A percentile compares a stretch with the other conserved stretches of the same genome.
Conservation (phyloP, 2,888 invertebrate species). For the Spisula solida region DNA sequence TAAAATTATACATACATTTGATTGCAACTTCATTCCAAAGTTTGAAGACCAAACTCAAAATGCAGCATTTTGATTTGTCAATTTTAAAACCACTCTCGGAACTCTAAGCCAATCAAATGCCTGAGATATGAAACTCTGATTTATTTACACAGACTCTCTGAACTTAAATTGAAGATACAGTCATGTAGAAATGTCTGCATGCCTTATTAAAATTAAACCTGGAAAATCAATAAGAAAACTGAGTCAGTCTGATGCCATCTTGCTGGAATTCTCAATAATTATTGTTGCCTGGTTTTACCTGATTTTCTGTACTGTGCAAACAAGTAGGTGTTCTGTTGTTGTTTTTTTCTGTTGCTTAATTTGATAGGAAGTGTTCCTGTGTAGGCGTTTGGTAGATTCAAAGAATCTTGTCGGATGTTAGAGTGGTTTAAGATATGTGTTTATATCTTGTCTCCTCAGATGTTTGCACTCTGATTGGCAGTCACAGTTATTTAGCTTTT, state of each 20-base stretch:
- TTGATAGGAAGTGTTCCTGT: not conserved
- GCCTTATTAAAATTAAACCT: conserved; percentile 1
- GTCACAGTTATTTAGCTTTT: no score
- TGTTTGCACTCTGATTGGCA: not conserved
- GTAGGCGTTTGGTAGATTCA: not conserved
- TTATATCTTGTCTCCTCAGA: not conserved
- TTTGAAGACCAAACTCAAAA: no score
- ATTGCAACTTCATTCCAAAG: no score
- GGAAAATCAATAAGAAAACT: conserved; percentile 21
- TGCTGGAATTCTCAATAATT: not conserved
- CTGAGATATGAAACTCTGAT: not conserved
- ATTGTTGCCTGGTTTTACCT: not conserved
- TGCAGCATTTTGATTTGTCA: no score
- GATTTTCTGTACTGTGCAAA: conserved; percentile 3
- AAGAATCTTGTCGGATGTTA: not conserved
- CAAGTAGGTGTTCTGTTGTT: conserved; percentile 26
- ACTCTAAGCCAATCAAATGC: not conserved
- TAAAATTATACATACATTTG: no score
- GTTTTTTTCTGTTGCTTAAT: not conserved
- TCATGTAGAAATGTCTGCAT: not conserved
- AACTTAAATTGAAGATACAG: not conserved
- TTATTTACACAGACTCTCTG: not conserved
- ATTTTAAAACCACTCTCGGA: no score
- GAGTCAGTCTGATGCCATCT: conserved; percentile 16
- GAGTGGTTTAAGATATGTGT: not conserved